Conservation (phyloP, 2,113 vertebrate species). For the Synchiropus splendidus region DNA sequence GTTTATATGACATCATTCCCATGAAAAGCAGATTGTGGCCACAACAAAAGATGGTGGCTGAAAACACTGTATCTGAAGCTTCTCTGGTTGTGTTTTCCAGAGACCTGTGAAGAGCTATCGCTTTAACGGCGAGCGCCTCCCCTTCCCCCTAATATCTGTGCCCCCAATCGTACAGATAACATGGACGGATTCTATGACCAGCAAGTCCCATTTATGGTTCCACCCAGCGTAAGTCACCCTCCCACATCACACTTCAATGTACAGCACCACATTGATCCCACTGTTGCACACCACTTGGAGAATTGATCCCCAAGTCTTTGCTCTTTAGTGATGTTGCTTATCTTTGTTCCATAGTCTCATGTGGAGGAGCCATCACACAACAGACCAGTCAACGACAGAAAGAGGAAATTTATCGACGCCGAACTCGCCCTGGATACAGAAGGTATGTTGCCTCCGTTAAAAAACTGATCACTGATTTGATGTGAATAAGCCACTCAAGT, state of each 20-base stretch:
- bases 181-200: constrained; percentile 98
- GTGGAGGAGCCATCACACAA: constrained; percentile 69
- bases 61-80: neutral
- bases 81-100: constrained; percentile 26
- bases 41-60: neutral
- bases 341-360: constrained; percentile 51
- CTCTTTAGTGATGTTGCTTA: too few species aligned
- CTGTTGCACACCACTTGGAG: neutral
- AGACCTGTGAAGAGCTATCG: constrained; percentile 24
- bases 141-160: constrained; percentile 24
- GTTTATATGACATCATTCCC: too few species aligned
- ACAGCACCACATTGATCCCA: neutral
- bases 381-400: constrained; percentile 73
- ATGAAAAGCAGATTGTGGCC: too few species aligned
- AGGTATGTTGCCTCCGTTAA: constrained; percentile 62
- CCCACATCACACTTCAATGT: neutral
- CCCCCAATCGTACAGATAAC: constrained; percentile 48
- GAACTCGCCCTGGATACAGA: constrained; percentile 94
- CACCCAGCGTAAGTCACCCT: constrained; percentile 76
- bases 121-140: constrained; percentile 47
- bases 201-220: constrained; percentile 90
- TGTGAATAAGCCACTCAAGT: neutral
- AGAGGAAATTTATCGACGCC: constrained; percentile 88
- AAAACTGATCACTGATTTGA: too few species aligned
- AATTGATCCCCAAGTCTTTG: neutral